Evolutionary conservation across 2,888 invertebrate species (phyloP).

Genomic region (Hecatera dysodea): DNA sequence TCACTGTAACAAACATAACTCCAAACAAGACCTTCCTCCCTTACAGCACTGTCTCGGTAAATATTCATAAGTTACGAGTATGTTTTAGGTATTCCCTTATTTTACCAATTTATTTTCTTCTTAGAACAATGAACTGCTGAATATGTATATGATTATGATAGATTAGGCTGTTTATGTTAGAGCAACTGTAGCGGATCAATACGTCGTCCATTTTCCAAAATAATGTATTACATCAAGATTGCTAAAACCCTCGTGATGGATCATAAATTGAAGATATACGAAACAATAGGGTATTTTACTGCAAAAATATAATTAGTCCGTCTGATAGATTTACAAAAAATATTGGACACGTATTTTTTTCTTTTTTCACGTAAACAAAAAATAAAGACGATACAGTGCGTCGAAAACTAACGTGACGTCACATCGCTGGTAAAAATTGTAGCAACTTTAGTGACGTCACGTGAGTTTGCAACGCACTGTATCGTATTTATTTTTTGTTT

Average conservation of each 20-base stretch:
- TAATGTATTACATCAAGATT: constrained; percentile 4
- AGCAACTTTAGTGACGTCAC: no score
- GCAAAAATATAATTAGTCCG: no score
- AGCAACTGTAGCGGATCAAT: constrained; percentile 17
- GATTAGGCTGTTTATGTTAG: constrained; percentile 27
- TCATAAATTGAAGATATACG: constrained; percentile 12
- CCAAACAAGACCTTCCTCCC: constrained; percentile 15
- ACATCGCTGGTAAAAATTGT: no score
- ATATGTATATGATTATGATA: constrained; percentile 34
- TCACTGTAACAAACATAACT: constrained; percentile 37
- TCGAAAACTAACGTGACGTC: no score
- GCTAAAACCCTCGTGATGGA: constrained; percentile 19
- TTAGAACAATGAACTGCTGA: constrained; percentile 20
- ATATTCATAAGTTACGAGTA: constrained; percentile 58
- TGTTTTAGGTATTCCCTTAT: constrained; percentile 33
- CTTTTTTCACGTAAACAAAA: no score
- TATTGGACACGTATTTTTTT: no score
- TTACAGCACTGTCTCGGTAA: constrained; percentile 37
- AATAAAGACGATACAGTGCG: no score
- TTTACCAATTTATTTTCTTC: constrained; percentile 31
- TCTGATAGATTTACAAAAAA: constrained; percentile 11
- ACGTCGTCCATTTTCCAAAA: neutral
- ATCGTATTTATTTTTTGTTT: no score
- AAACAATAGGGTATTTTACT: no score
- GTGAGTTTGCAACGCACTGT: no score